Evolutionary conservation across 2,888 invertebrate species (phyloP).

Genomic region (Drosophila paucipuncta): DNA sequence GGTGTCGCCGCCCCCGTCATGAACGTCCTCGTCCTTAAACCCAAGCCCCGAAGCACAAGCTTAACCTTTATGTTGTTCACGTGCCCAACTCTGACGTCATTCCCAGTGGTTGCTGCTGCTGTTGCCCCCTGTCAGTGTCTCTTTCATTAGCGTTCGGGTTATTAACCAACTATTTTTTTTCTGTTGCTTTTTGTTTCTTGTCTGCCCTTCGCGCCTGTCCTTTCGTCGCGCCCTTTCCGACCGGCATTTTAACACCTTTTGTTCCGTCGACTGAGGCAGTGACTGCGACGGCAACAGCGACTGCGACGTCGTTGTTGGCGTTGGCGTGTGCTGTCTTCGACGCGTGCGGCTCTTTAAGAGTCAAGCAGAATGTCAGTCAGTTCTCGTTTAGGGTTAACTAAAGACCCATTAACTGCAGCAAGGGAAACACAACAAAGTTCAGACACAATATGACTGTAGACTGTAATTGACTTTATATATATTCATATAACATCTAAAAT

Average conservation of each 20-base stretch:
- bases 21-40: slow-evolving; percentile 46
- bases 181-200: slow-evolving; percentile 32
- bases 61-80: slow-evolving; percentile 41
- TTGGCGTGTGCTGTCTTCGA: slow-evolving; percentile 43
- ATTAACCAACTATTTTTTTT: slow-evolving; percentile 70
- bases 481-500: background rate
- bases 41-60: background rate
- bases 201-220: slow-evolving; percentile 56
- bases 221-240: slow-evolving; percentile 45
- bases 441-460: background rate
- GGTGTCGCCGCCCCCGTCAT: slow-evolving; percentile 16
- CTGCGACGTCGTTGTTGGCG: slow-evolving; percentile 21
- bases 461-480: background rate
- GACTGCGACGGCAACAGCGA: slow-evolving; percentile 12
- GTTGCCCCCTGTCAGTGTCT: slow-evolving; percentile 60
- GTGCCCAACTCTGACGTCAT: slow-evolving; percentile 51
- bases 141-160: slow-evolving; percentile 77
- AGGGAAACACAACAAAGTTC: background rate
- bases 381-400: slow-evolving; percentile 20
- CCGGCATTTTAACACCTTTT: slow-evolving; percentile 75
- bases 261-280: slow-evolving; percentile 16
- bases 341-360: slow-evolving; percentile 71
- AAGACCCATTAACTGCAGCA: slow-evolving; percentile 20
- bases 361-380: slow-evolving; percentile 36
- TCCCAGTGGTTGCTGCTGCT: slow-evolving; percentile 20